Evolutionary conservation across 2,113 vertebrate species (phyloP).

Genomic region (Pantherophis guttatus): DNA sequence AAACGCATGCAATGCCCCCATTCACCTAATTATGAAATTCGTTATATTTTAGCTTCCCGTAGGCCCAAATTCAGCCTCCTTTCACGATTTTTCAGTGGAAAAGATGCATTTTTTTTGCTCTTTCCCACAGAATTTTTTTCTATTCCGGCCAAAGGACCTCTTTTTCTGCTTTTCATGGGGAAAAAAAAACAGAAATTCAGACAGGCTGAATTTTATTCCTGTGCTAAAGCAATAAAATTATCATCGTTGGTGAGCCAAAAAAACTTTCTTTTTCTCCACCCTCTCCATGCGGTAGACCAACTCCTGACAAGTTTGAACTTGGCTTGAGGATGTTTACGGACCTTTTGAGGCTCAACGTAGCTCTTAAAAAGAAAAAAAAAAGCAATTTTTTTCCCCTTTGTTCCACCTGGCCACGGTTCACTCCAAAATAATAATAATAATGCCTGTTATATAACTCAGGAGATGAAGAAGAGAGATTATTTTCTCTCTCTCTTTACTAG

Average conservation of each 20-base stretch:
- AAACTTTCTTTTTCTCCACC: not conserved
- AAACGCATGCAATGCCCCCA: not conserved
- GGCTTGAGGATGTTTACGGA: not conserved
- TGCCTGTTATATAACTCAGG: conserved; percentile 22
- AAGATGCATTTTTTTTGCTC: not conserved
- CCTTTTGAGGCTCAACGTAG: not conserved
- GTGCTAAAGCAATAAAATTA: not conserved
- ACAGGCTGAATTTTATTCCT: not conserved
- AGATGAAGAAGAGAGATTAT: not conserved
- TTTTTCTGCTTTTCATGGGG: not conserved
- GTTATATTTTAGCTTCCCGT: not conserved
- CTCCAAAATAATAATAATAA: not conserved
- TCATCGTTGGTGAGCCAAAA: not conserved
- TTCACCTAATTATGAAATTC: too few relatives aligned
- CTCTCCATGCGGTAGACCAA: not conserved
- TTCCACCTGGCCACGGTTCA: not conserved
- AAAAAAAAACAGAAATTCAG: not conserved
- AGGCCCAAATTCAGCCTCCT: not conserved
- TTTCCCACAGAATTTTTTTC: not conserved
- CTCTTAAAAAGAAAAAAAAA: not conserved
- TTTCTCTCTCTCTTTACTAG: not conserved
- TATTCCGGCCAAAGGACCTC: not conserved
- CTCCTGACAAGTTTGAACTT: not conserved
- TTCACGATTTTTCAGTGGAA: not conserved
- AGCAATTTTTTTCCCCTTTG: rapidly evolving